phyloP scores from a whole-genome alignment of 2,888 invertebrate genomes.

The Andrena dorsata region DNA sequence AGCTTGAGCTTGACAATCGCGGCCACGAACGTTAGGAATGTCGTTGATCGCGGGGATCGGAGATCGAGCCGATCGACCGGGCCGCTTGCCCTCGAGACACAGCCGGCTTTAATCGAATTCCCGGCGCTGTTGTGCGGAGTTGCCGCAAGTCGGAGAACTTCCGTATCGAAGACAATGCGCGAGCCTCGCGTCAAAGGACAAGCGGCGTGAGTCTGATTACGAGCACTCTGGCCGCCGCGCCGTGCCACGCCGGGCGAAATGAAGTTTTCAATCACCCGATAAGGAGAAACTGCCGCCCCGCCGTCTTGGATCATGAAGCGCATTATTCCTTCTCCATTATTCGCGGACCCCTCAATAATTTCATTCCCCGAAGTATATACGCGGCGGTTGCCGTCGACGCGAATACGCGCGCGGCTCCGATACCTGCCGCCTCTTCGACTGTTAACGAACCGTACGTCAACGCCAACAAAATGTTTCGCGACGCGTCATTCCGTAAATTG shows the following conservation, averaged over 20 bases:
- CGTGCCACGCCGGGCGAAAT: not conserved
- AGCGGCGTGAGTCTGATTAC: conserved; percentile 27
- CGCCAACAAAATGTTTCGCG: not conserved
- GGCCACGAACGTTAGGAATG: conserved; percentile 23
- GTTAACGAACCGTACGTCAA: too few species aligned
- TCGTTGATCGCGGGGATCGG: conserved; percentile 1
- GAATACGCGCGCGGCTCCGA: conserved; percentile 3
- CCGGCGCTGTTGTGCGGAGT: conserved; percentile 29
- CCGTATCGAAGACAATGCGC: conserved; percentile 50
- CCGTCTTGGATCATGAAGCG: not conserved
- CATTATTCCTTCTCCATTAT: conserved; percentile 2
- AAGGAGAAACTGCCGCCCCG: conserved; percentile 7
- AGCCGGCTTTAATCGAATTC: conserved; percentile 63
- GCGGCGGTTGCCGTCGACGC: not conserved
- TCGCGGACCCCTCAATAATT: conserved; percentile 15
- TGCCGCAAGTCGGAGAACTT: conserved; percentile 51
- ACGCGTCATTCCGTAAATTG: conserved; percentile 27
- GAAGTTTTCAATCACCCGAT: conserved; percentile 32
- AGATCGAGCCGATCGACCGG: conserved; percentile 21
- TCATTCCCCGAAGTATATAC: not conserved
- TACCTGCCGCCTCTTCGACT: not conserved
- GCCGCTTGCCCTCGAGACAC: conserved; percentile 18
- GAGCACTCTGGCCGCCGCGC: not conserved
- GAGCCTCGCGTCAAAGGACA: conserved; percentile 43
- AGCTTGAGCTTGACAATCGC: not conserved